Evolutionary conservation across 2,888 invertebrate genomes (phyloP), one percentile per base, ranked within the genome.

Genomic region (Andrena trimmerana): DNA sequence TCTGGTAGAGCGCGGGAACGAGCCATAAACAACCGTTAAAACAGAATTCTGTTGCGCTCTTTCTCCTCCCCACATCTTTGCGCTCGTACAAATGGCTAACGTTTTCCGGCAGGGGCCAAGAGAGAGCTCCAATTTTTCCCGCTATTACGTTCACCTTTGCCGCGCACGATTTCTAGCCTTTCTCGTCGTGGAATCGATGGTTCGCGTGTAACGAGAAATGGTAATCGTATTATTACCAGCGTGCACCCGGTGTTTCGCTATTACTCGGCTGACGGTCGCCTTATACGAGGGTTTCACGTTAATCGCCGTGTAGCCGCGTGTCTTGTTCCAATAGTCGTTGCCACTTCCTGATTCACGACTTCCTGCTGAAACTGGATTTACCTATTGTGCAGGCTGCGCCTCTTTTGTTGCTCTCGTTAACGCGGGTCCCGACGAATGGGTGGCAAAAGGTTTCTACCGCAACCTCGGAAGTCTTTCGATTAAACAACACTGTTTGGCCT

Each of bases 221-320:
- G 69, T 81, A 80, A 81, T 81, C 75, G 81, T 57, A 42, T 74
- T 81, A 75, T 82, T 80, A 82, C 10, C 42, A 31, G 24, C 33
- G 36, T 7, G 4, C 57, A 24, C 6, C 8, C 24, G 63, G 24
- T 20, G 62, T 57, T 57, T 73, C 54, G 20, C 33, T 67, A 57
- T 42, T 24, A 27, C 71, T 50, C 62, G 67, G n/a, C n/a, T 54
- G 42, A 42, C 42, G 20, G 27, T 27, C 57, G 20, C 60, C 74
- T 66, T 80, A 60, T 62, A 73, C 69, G 81, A 60, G 57, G 57
- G 72, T 78, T 79, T 73, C 73, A 13, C 72, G 83, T 73, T 76
- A 71, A 83, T 86, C 83, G 54, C 16, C 24, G 8, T 50, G 6
- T 48, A 31, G 33, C 70, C 67, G 70, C 66, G 68, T 67, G 75